A percentile compares a stretch with the other conserved stretches of the same genome.
Evolutionary conservation across 2,797 vertebrate genomes (phyloP).

Genomic region (Bufotes viridis): DNA sequence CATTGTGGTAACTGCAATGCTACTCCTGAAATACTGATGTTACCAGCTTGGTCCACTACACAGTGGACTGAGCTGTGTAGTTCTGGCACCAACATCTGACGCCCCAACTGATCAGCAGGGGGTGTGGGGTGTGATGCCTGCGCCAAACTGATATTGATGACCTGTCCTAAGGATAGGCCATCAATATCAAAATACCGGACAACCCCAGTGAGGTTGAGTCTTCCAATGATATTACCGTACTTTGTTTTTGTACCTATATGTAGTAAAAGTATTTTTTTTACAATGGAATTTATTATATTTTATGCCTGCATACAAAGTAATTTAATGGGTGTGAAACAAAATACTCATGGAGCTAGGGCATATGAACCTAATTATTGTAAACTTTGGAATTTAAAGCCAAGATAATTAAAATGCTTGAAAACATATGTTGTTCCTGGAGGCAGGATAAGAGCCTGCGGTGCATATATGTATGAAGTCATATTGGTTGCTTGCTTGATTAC

Average conservation of each 20-base stretch:
- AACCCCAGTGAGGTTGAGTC: conserved; percentile 60
- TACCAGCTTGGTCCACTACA: too few species aligned
- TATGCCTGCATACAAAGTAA: neutral
- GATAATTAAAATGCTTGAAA: conserved; percentile 18
- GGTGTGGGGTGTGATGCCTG: too few species aligned
- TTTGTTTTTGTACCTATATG: neutral
- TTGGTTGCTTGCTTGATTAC: neutral
- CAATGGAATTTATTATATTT: neutral
- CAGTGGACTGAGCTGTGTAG: too few species aligned
- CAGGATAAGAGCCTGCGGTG: neutral
- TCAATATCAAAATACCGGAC: too few species aligned
- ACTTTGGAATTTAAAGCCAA: conserved; percentile 9
- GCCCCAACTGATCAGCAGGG: too few species aligned
- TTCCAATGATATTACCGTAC: neutral
- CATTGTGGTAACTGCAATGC: too few species aligned
- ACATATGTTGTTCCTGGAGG: conserved; percentile 20
- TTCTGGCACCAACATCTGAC: too few species aligned
- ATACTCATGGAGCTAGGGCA: neutral
- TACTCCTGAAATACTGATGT: too few species aligned
- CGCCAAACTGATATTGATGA: too few species aligned
- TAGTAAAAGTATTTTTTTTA: neutral
- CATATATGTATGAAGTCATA: neutral
- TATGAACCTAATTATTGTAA: conserved; percentile 17
- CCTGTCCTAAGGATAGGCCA: too few species aligned
- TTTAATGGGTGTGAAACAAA: conserved; percentile 10